Base-by-base conservation (phyloP, 2,888 invertebrate genomes). In the Drosophila rubida region DNA sequence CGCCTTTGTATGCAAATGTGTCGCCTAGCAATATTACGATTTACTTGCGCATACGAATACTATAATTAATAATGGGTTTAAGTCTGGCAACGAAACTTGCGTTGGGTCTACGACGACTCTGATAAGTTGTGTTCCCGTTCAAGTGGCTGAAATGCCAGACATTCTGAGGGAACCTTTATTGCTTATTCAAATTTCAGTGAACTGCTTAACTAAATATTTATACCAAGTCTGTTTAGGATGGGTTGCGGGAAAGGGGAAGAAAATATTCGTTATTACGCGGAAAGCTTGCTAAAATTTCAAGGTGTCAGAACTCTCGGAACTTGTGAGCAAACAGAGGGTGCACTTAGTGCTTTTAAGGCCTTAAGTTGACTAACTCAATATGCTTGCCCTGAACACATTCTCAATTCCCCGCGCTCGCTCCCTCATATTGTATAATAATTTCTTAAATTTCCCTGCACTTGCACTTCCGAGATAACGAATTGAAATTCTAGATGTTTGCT, bases 401-500 rank as follows among this genome's bases (percentile, higher is more conserved):
- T 41, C 51, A 51, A 41, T 51, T 27, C 39, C 44, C 65, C 9
- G 30, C 30, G 30, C 4, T 30, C 11, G 3, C 19, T 30, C n/a
- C 25, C 46, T 76, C 61, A 61, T 61, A 63, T 60, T 55, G 30
- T 19, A 19, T 19, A 19, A 19, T 19, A 32, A 42, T 25, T 44
- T 46, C 42, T 63, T 48, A 44, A 68, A 69, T 77, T 72, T 67
- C 77, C 57, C 60, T 80, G 69, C 80, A 80, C 75, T 83, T 75
- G 81, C 68, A 74, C 80, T 84, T 86, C 78, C 81, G 72, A 78
- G 78, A 75, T 80, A 69, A 66, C 72, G 64, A 75, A 84, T 78
- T 84, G 85, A 87, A 81, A 82, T 87, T 85, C 87, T 69, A 82
- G 69, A 67, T 84, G 81, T 73, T 78, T 72, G 68, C 54, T 54